Evolutionary conservation across 1,140 invertebrate species (phyloP), one percentile per base, ranked within the genome.

Genomic region (Hycleus cichorii): DNA sequence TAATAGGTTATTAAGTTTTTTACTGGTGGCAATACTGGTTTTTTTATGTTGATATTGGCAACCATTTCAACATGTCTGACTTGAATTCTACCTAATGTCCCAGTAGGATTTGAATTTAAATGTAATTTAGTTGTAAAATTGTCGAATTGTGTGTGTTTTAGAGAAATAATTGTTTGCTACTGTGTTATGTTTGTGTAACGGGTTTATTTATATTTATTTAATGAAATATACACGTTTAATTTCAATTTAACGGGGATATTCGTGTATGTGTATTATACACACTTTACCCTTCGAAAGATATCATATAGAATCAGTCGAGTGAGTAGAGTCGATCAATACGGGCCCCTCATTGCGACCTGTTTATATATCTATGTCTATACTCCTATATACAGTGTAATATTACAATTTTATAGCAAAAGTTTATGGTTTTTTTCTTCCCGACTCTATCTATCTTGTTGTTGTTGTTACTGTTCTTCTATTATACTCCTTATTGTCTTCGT

Each of bases 371-470:
- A 32, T 32, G 18, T 18, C 18, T 18, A 18, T 18, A 18, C 18
- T 18, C 1, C 18, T 18, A 32, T 32, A 32, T 32, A 32, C 32
- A 62, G 60, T 58, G 49, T 62, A 52, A 61, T 64, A 64, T 64
- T 64, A 64, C 59, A 64, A 58, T 64, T 64, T 64, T 64, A 64
- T 64, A 57, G 63, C 59, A 59, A 62, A 64, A 64, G 44, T 62
- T 64, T 62, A 62, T 62, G 58, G 60, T 62, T 62, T 64, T 58
- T 63, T 64, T 53, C 48, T 58, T 47, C 49, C 49, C 51, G 47
- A 50, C 44, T 18, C 18, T 18, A 18, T 26, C 7, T 11, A 24
- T 24, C 25, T 27, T 25, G 25, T 11, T 9, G 50, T 32, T 32
- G 27, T 32, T 32, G 32, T 4, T 5, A 5, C 7, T 32, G 7